A percentile compares a stretch with the other conserved stretches of the same genome.
Evolutionary conservation across 1,140 invertebrate genomes (phyloP).

Genomic region (Lepidurus packardi): DNA sequence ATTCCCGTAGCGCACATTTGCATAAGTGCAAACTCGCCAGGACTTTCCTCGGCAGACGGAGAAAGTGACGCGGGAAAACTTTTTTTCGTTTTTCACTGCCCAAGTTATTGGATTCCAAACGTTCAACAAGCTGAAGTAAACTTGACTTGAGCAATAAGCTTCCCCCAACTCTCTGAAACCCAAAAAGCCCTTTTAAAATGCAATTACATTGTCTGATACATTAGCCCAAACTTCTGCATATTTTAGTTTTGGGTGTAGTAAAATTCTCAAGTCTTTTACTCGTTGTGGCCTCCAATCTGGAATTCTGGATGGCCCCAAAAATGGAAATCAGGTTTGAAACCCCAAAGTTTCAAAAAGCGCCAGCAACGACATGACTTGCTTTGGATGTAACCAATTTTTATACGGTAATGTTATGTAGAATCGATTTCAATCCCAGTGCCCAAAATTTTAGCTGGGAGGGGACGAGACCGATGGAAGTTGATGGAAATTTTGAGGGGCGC

Average conservation of each 20-base stretch:
- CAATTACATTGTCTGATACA: not conserved
- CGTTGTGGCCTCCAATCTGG: no score
- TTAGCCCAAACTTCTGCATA: not conserved
- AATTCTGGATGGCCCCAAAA: no score
- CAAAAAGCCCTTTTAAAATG: not conserved
- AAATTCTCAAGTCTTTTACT: not conserved
- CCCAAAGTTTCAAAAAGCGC: not conserved
- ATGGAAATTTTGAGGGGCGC: slow-evolving; percentile 3
- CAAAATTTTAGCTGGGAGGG: not conserved
- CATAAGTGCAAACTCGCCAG: not conserved
- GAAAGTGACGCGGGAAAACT: not conserved
- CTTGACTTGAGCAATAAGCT: not conserved
- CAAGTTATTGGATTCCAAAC: not conserved
- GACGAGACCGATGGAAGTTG: not conserved
- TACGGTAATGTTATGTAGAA: slow-evolving; percentile 1
- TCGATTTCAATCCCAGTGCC: not conserved
- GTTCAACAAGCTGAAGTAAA: not conserved
- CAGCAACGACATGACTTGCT: not conserved
- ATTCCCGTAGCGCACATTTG: not conserved
- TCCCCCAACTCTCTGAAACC: not conserved
- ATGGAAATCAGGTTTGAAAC: not conserved
- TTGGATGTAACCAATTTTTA: not conserved
- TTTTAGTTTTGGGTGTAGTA: not conserved
- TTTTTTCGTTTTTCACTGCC: not conserved
- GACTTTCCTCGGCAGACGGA: not conserved